phyloP scores from a whole-genome alignment of 2,888 invertebrate species.

The Unio delphinus region DNA sequence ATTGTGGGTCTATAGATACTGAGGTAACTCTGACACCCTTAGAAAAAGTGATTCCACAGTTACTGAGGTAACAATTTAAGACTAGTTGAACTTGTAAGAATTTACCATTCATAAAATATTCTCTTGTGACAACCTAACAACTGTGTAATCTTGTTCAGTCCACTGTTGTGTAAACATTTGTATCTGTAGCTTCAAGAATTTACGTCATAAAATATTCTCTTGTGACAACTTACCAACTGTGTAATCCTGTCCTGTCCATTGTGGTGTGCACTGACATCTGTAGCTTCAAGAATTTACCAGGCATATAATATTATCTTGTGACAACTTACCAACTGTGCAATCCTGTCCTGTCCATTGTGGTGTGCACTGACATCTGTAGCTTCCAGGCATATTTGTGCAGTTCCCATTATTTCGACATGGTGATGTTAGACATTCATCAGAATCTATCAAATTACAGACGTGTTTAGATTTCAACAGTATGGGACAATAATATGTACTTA shows the following conservation, averaged over 20 bases:
- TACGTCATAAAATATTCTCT: too few relatives aligned
- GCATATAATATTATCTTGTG: neutral
- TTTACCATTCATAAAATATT: too few relatives aligned
- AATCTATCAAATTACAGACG: constrained; percentile 23
- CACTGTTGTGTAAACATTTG: too few relatives aligned
- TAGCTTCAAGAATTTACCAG: constrained; percentile 24
- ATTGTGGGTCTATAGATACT: too few relatives aligned
- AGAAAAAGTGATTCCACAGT: too few relatives aligned
- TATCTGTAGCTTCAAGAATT: too few relatives aligned
- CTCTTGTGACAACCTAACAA: constrained; percentile 6
- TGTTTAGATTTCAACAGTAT: neutral
- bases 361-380: constrained; percentile 42
- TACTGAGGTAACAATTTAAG: too few relatives aligned
- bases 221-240: constrained; percentile 24
- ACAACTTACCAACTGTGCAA: constrained; percentile 33
- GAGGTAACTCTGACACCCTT: too few relatives aligned
- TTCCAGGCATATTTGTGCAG: constrained; percentile 42
- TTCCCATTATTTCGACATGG: constrained; percentile 43
- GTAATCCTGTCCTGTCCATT: constrained; percentile 43
- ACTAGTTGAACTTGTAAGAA: too few relatives aligned
- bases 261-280: constrained; percentile 37
- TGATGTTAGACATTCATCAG: constrained; percentile 24
- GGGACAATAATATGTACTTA: neutral
- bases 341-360: constrained; percentile 39
- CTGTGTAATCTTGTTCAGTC: too few relatives aligned